Base-by-base conservation (phyloP, 2,797 vertebrate genomes). In the Epinephelus malabaricus region DNA sequence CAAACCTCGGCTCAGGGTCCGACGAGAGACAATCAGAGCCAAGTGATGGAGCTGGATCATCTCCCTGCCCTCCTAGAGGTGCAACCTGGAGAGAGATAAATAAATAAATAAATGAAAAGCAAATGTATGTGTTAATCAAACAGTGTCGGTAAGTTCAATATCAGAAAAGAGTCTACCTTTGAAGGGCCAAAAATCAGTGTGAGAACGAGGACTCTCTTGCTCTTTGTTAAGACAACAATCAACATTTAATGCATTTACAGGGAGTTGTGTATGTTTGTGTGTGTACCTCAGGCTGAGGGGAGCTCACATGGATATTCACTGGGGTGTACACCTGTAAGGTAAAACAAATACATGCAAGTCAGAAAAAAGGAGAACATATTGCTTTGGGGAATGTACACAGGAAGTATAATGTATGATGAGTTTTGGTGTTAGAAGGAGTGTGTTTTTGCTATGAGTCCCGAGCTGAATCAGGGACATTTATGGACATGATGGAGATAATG, bases 281-380 rank as follows among this genome's bases (percentile, higher is more conserved):
- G 6, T 51, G 50, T 78, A 80, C 82, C 70, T 88, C 69, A 54
- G 51, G 34, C 30, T 70, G 46, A 4, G 8, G 56, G 6, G 63
- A 61, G 27, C 38, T 70, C 50, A 65, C 27, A 21, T 70, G 34
- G 0, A 68, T 15, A 51, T n/a, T 58, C n/a, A 55, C 3, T 27
- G 40, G 5, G 54, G 25, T 54, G 25, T 38, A 30, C 1, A 23
- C 43, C 86, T 88, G 50, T 15, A 55, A 25, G 17, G 10, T 38
- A 27, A 55, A 84, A 66, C 14, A 25, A 50, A 19, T 53, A 3
- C n/a, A 56, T 30, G 17, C 47, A 2, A 45, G 30, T 69, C 25
- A 73, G 15, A 43, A 45, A 38, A 60, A 15, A 58, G 50, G n/a
- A 53, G n/a, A 38, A 70, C 19, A 49, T 38, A 40, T 40, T 17